Base-by-base conservation (phyloP, 1,140 invertebrate genomes). In the Trichomalopsis sarcophagae region DNA sequence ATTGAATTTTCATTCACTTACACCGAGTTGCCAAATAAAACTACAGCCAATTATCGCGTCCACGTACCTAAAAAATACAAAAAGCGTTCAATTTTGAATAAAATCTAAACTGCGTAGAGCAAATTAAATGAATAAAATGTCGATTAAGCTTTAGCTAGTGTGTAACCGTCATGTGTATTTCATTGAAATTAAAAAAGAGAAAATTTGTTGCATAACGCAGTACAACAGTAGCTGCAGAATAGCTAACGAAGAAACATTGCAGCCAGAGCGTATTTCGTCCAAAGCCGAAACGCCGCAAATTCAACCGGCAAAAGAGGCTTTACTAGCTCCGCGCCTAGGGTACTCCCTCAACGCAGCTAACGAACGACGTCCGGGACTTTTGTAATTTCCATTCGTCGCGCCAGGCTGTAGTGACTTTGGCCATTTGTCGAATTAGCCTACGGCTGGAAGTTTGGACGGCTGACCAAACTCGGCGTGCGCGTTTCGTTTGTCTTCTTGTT, bases 371-470 rank as follows among this genome's bases (percentile, higher is more conserved):
- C 87, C 87, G 87, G 86, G 89, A 88, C 88, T 88, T 88, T 89
- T 87, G 87, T 88, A 88, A 89, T 90, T 89, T 87, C 87, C 89
- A 89, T 88, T 85, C 27, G 86, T 88, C 88, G 86, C 84, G 87
- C 36, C 17, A 10, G 9, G 23, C 14, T 21, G 50, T 66, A 47
- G 40, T 13, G 23, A 47, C 50, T 77, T 78, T 82, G 89, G 87
- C 87, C 88, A 90, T 91, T 90, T 90, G 88, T 87, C 86, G 88
- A 91, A 91, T 89, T 89, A 91, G 75, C 87, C 87, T 14, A 17
- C 85, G 87, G 87, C 77, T 88, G 86, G 87, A 91, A 90, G 89
- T 90, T 91, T 87, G 87, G 87, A 88, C 88, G 88, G 84, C 88
- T 87, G 88, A 89, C 83, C 83, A 83, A 87, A 87, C 87, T 88